Evolutionary conservation across 2,888 invertebrate species (phyloP), one percentile per base, ranked within the genome.

Genomic region (Sussaba pulchella): DNA sequence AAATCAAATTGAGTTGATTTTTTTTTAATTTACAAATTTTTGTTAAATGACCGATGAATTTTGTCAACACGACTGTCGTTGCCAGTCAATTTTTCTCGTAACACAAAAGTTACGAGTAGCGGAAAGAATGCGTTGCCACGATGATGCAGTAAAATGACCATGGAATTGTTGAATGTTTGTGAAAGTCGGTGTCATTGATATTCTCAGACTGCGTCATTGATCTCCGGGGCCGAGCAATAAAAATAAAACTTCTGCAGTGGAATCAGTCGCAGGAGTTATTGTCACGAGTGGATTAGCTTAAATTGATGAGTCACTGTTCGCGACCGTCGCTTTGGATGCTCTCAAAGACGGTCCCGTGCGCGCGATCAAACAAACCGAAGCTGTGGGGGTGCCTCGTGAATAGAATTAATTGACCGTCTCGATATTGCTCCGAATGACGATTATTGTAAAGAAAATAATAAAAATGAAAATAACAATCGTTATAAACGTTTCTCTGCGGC

Each of bases 271-370:
- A 64, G 61, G 31, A 57, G 63, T 82, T 69, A 77, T 63, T 66
- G 81, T 81, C 83, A 80, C 64, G 82, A 78, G 71, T 74, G 84
- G 78, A 83, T 84, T 84, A 83, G 72, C 83, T 74, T 83, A 78
- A 82, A 83, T 80, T 81, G 84, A 78, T 84, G 84, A 84, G 82
- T 84, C 84, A 84, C 45, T 24, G 41, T 63, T 24, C 66, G 71
- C 61, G 61, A 69, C 73, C 45, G 45, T 19, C 39, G 59, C 63
- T 71, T 69, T 76, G 24, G 57, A 76, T 63, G 21, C 43, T 69
- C 69, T 50, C 57, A 63, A 39, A 47, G 31, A 24, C 26, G 52
- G 19, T 1, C 10, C 21, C 47, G 21, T 19, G n/a, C 50, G 39
- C 36, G 54, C 69, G 72, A 57, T 77, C 77, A 77, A 73, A 73